Evolutionary conservation across 2,888 invertebrate species (phyloP).

Genomic region (Venustoraphidia nigricollis): DNA sequence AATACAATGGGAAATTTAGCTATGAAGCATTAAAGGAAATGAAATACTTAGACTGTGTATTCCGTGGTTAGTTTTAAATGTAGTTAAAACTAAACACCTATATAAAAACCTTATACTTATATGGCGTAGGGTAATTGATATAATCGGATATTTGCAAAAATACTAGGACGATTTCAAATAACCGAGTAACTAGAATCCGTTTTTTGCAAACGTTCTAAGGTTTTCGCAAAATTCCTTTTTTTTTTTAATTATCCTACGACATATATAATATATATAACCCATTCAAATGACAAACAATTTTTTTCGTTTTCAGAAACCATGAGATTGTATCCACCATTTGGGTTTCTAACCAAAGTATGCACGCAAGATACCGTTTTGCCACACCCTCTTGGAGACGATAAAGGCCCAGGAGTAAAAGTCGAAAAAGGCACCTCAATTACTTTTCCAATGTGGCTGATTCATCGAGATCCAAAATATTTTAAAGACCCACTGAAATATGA

Average conservation of each 20-base stretch:
- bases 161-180: no score
- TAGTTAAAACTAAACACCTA: not conserved
- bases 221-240: no score
- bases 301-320: not conserved
- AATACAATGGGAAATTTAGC: constrained; percentile 21
- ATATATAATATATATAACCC: not conserved
- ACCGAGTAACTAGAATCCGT: no score
- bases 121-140: no score
- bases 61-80: constrained; percentile 18
- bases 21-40: constrained; percentile 28
- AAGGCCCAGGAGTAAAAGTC: not conserved
- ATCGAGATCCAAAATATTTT: not conserved
- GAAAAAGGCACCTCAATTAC: not conserved
- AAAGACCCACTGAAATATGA: not conserved
- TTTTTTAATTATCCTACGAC: not conserved
- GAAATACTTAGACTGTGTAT: constrained; percentile 29
- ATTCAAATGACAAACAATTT: not conserved
- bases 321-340: not conserved
- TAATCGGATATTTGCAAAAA: no score
- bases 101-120: no score
- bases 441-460: not conserved
- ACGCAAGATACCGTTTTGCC: not conserved
- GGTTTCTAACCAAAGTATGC: not conserved
- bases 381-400: not conserved
- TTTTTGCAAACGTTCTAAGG: no score